A percentile compares a stretch with the other conserved stretches of the same genome.
These are phyloP conservation scores for Epinephelus malabaricus DNA, from an alignment of 2,797 vertebrate genomes.

Conservation along the genomic window DNA sequence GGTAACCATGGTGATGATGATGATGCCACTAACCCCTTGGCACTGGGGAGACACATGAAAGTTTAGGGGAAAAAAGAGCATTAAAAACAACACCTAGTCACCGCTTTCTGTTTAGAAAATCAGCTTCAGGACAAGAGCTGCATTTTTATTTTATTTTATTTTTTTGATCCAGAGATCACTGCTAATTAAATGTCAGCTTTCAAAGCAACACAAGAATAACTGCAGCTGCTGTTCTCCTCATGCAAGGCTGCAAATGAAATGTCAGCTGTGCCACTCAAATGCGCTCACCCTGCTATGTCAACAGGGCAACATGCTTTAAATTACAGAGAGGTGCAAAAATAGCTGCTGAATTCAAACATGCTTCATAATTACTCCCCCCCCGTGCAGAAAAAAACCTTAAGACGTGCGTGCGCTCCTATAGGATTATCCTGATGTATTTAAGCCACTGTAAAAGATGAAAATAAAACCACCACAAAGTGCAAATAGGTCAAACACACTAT, in stretches of 20 bases:
- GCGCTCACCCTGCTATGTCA: slow-evolving; percentile 21
- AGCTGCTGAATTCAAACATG: slow-evolving; percentile 24
- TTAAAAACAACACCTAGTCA: slow-evolving; percentile 1
- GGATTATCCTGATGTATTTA: background rate
- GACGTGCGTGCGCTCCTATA: background rate
- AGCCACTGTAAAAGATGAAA: background rate
- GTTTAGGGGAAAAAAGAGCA: background rate
- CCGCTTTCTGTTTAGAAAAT: background rate
- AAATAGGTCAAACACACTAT: slow-evolving; percentile 37
- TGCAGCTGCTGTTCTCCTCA: slow-evolving; percentile 39
- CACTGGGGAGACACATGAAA: slow-evolving; percentile 82
- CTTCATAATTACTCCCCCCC: background rate
- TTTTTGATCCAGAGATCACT: slow-evolving; percentile 1
- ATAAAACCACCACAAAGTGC: slow-evolving; percentile 38
- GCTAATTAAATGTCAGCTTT: slow-evolving; percentile 34
- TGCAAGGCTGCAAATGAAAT: slow-evolving; percentile 41
- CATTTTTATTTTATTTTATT: too few relatives aligned
- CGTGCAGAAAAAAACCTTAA: background rate
- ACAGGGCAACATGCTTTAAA: slow-evolving; percentile 38
- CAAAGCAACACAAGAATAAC: slow-evolving; percentile 3
- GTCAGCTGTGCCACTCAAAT: slow-evolving; percentile 52
- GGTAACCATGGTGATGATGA: slow-evolving; percentile 92
- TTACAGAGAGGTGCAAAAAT: slow-evolving; percentile 28
- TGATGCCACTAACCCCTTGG: slow-evolving; percentile 92
- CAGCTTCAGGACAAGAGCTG: background rate